phyloP scores from a whole-genome alignment of 2,113 vertebrate species.

The Xiphophorus maculatus region DNA sequence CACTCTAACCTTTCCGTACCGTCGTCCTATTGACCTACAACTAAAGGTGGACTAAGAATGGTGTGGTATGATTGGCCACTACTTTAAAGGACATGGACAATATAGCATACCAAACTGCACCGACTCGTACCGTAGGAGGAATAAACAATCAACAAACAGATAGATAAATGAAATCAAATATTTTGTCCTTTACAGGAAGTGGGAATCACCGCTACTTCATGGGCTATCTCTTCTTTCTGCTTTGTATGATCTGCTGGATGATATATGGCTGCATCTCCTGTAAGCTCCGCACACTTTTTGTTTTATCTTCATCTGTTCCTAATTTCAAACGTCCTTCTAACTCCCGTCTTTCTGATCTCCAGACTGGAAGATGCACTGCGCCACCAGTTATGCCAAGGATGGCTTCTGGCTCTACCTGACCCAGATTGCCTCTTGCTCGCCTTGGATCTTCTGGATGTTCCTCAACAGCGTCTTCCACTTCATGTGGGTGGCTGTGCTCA shows the following conservation, averaged over 20 bases:
- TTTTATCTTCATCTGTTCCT: not conserved
- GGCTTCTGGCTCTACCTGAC: conserved; percentile 97
- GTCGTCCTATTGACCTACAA: too few relatives aligned
- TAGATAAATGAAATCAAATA: not conserved
- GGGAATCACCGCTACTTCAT: conserved; percentile 99
- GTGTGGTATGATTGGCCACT: too few relatives aligned
- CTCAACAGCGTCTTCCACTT: conserved; percentile 98
- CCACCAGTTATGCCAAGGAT: conserved; percentile 92
- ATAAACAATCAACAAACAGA: too few relatives aligned
- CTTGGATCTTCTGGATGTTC: conserved; percentile 99
- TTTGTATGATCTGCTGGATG: conserved; percentile 99
- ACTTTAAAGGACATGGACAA: too few relatives aligned
- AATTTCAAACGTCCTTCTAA: not conserved
- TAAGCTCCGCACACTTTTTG: conserved; percentile 76
- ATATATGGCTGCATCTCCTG: conserved; percentile 98
- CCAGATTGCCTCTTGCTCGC: conserved; percentile 96
- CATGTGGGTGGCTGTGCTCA: conserved; percentile 98
- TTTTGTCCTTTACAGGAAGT: conserved; percentile 83
- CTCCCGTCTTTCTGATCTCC: not conserved
- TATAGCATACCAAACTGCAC: too few relatives aligned
- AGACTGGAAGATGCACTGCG: conserved; percentile 98
- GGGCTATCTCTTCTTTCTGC: conserved; percentile 98
- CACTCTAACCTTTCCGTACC: too few relatives aligned
- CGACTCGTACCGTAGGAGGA: too few relatives aligned
- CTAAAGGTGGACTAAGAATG: too few relatives aligned